A percentile compares a stretch with the other conserved stretches of the same genome.
These are phyloP conservation scores for Apamea crenata DNA, from an alignment of 2,888 invertebrate genomes.

Conservation along the genomic window DNA sequence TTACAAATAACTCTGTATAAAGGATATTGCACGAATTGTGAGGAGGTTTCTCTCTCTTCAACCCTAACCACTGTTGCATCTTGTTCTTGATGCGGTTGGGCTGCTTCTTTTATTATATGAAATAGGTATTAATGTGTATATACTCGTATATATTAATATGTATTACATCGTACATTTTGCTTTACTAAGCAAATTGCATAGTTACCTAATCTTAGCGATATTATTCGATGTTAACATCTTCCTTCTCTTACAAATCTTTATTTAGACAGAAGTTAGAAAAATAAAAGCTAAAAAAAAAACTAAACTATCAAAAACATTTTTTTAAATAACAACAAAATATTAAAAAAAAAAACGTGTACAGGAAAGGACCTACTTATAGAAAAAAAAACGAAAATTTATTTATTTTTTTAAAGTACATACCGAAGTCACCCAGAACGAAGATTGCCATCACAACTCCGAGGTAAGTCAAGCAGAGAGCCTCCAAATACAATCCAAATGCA, in stretches of 20 bases:
- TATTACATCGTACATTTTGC: background rate
- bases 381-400: background rate
- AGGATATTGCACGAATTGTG: background rate
- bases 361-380: background rate
- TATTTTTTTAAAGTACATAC: constrained; percentile 88
- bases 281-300: background rate
- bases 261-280: background rate
- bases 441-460: constrained; percentile 91
- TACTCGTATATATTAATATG: background rate
- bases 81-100: background rate
- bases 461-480: constrained; percentile 92
- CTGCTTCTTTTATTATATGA: background rate
- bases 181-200: background rate
- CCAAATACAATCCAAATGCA: constrained; percentile 94
- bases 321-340: background rate
- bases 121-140: background rate
- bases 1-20: no score
- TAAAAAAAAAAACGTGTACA: no score
- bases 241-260: background rate
- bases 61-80: no score
- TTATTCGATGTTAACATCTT: background rate
- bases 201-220: background rate
- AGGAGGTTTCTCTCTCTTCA: background rate
- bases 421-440: constrained; percentile 90
- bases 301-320: background rate